Evolutionary conservation across 2,888 invertebrate genomes (phyloP).

Genomic region (Acronicta leporina): DNA sequence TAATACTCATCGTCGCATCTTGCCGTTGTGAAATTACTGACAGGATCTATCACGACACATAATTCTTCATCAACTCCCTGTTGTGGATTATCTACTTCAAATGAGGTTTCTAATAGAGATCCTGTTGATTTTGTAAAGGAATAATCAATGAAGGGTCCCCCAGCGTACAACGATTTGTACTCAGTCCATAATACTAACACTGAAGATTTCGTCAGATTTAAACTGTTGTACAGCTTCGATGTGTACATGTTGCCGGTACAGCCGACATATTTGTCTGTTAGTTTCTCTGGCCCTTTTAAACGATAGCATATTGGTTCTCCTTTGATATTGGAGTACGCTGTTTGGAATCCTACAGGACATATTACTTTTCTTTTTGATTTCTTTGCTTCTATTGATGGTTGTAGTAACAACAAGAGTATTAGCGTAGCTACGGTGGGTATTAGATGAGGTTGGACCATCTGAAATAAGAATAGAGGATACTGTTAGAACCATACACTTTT

Average conservation of each 20-base stretch:
- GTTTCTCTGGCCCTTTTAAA: constrained; percentile 78
- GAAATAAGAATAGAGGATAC: constrained; percentile 50
- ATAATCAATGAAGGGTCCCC: constrained; percentile 82
- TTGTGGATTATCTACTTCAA: constrained; percentile 63
- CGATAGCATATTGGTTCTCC: constrained; percentile 73
- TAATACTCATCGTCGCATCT: constrained; percentile 75
- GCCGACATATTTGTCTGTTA: constrained; percentile 73
- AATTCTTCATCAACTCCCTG: constrained; percentile 69
- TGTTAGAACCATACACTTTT: background rate
- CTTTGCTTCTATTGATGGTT: constrained; percentile 57
- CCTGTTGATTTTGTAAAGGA: constrained; percentile 74
- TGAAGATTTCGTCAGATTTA: constrained; percentile 64
- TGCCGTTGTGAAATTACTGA: constrained; percentile 70
- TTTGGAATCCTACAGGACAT: constrained; percentile 80
- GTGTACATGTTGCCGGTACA: constrained; percentile 80
- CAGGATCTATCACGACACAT: constrained; percentile 75
- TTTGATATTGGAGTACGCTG: constrained; percentile 62
- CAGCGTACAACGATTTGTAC: constrained; percentile 78
- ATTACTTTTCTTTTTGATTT: constrained; percentile 43
- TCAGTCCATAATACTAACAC: constrained; percentile 80
- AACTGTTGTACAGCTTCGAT: constrained; percentile 65
- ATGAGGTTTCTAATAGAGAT: constrained; percentile 62
- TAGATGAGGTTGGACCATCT: constrained; percentile 69
- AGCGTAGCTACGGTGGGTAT: constrained; percentile 52
- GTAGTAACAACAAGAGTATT: constrained; percentile 61